Evolutionary conservation across 2,888 invertebrate species (phyloP), one percentile per base, ranked within the genome.

Genomic region (Rotaria socialis): DNA sequence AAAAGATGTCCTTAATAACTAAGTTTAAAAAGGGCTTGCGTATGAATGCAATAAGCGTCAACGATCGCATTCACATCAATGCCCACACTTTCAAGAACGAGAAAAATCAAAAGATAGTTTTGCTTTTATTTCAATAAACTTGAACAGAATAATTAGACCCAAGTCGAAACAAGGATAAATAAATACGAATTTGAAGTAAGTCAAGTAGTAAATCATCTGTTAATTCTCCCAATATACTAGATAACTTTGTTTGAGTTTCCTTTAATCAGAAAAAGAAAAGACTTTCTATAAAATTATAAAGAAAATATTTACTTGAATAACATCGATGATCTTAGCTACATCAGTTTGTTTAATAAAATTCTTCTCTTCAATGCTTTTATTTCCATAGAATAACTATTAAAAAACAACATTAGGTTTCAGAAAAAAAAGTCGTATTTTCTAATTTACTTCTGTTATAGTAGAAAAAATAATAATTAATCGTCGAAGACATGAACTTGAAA

Each of bases 261-360:
- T 67, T 5, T 55, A 55, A 19, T 55, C 2, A 55, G 16, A 55
- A 5, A 14, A 16, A 27, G 11, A 60, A 60, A 60, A 8, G 35
- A 35, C 6, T 0, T 27, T 35, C 16, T 35, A 27, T 27, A 14
- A 50, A 27, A 27, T 67, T 35, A 27, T 10, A 35, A 14, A 35
- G 4, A 35, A 27, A 6, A 27, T 55, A 50, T 35, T 67, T 67
- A 67, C 67, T 35, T 67, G 67, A 67, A 67, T 67, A 14, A 67
- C 16, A 67, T 35, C 67, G 6, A 16, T 67, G 27, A 67, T 16
- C 35, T 67, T 67, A 0, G 16, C 5, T 27, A 67, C 35, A 35
- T 67, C 67, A 16, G 67, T 67, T 67, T 67, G 67, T 67, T 67
- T 67, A 16, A 67, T 67, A 67, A 67, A 35, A 67, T 67, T 35